Conservation (phyloP, 2,888 invertebrate species). For the Apodemia hepburni region DNA sequence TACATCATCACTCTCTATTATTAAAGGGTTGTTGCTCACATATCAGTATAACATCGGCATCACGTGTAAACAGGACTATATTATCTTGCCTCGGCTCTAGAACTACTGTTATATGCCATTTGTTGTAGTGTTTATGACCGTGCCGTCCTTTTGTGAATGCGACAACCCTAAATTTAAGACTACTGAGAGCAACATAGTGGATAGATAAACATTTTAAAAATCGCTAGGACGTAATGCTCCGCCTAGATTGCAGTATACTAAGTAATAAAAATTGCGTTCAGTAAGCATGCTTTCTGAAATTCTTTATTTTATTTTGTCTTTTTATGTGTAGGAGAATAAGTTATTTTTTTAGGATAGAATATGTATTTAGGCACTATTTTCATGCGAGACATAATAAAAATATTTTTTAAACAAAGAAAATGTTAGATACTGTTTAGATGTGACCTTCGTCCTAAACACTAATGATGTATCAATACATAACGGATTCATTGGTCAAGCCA, state of each 20-base stretch:
- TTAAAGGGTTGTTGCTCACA: conserved; percentile 34
- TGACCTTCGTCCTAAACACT: no score
- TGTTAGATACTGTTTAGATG: no score
- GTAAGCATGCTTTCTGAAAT: no score
- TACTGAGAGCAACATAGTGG: background rate
- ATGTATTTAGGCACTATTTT: no score
- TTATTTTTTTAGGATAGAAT: no score
- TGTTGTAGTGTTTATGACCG: background rate
- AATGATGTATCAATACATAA: no score
- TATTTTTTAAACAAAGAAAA: no score
- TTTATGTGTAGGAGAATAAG: no score
- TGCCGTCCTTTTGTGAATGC: background rate
- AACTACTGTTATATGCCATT: background rate
- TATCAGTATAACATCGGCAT: background rate
- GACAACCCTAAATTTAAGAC: background rate
- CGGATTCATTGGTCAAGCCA: no score
- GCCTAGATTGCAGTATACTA: background rate
- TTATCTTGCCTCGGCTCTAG: background rate
- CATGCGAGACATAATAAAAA: no score
- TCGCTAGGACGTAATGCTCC: background rate
- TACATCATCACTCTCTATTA: conserved; percentile 75
- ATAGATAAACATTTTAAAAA: background rate
- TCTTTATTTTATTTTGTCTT: no score
- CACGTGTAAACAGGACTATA: background rate
- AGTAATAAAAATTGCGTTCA: no score